Evolutionary conservation across 2,888 invertebrate genomes (phyloP), one percentile per base, ranked within the genome.

Genomic region (Phragmatobia fuliginosa): DNA sequence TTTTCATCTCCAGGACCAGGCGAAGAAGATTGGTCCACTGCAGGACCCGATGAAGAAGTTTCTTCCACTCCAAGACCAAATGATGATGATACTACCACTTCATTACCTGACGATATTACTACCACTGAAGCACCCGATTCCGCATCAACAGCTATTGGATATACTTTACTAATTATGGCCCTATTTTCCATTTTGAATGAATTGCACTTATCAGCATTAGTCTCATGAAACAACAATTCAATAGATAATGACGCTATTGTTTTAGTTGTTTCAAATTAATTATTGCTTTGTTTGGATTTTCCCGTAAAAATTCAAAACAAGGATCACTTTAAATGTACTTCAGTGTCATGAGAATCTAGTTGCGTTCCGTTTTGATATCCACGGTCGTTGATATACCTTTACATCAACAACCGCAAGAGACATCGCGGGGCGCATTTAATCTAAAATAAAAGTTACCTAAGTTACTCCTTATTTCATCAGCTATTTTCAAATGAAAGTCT

Each of bases 101-200:
- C 49, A 18, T 75, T 58, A 18, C 76, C 67, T 8, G 71, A 52
- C n/a, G 77, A 56, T 25, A 76, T 68, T 5, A 79, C 58, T 8
- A 83, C 73, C 1, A 77, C 71, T 11, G 71, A 64, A 7, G 82
- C 25, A 4, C 74, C 75, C 16, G 74, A 85, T 70, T 91, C 93
- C 0, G 92, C 93, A n/a, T 85, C 92, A 0, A 87, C 87, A 0
- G 80, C 86, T 61, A 82, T 88, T 21, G 90, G 87, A 7, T 92
- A 88, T 72, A 93, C 94, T 2, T 91, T 93, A 60, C 67, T 88
- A 68, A 90, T 94, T 64, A 69, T 92, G 21, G 73, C 83, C 14
- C 61, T 90, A 52, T 94, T 91, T 71, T 74, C 87, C 2, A 21
- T 93, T 5, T 63, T 94, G 64, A 87, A 86, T 66, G 81, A 89